Base-by-base conservation (phyloP, 1,140 invertebrate genomes). In the Heliconius hewitsoni region DNA sequence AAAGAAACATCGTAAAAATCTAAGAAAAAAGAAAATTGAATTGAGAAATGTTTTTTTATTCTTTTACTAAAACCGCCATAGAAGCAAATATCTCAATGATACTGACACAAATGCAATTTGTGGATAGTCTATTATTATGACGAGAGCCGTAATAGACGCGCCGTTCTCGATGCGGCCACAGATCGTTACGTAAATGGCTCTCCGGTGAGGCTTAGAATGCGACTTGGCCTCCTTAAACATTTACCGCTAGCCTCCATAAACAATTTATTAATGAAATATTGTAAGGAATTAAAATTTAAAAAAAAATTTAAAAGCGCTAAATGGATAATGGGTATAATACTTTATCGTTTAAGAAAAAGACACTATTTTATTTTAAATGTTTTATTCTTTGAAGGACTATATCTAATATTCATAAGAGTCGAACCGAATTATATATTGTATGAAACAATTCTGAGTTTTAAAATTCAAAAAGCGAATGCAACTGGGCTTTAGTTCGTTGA, bases 141-240 rank as follows among this genome's bases (percentile, higher is more conserved):
- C 73, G 80, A 84, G 79, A 83, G 82, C 74, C 81, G 81, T 85
- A 85, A 87, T 84, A 82, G 73, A 78, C 50, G 55, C 57, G 78
- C 82, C 76, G 79, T 81, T 77, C 76, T 77, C 80, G 74, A 73
- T 84, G 86, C 79, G 84, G 88, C 86, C 85, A 80, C 81, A 82
- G 82, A 83, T 87, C 87, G 87, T 89, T 89, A 87, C 83, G 83
- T 85, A 90, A 91, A 89, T 89, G 85, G 85, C 87, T 86, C 79
- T 78, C 78, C 71, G 74, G 79, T 30, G 72, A 37, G 30, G 75
- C 74, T 73, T 72, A 70, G 71, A 76, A 76, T 78, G 73, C 50
- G 57, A 71, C 71, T 60, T 55, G n/a, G 71, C 75, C 76, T 81
- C 79, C 74, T 81, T 74, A 81, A 81, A 81, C 71, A 81, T 81